Evolutionary conservation across 2,113 vertebrate species (phyloP).

Genomic region (Dicaeum eximium): DNA sequence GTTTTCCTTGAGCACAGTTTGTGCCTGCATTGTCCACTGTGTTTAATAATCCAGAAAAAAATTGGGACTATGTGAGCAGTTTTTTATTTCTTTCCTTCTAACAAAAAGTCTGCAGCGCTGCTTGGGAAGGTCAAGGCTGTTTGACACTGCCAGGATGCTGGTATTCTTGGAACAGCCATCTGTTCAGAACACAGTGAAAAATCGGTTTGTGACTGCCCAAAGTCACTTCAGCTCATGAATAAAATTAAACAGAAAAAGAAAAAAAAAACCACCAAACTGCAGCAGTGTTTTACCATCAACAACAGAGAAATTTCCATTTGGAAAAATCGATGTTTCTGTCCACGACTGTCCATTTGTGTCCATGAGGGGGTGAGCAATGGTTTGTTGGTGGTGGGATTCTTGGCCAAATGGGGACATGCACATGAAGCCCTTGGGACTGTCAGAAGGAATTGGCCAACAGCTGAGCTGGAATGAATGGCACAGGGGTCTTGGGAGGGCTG

Average conservation of each 20-base stretch:
- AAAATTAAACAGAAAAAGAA: neutral
- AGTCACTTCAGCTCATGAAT: conserved; percentile 33
- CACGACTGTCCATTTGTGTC: neutral
- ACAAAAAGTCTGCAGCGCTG: neutral
- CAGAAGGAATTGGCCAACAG: neutral
- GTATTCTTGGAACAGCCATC: conserved; percentile 53
- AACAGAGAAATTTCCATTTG: neutral
- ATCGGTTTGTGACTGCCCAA: conserved; percentile 24
- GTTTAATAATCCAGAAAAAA: neutral
- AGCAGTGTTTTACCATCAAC: neutral
- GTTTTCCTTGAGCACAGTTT: neutral
- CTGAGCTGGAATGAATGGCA: neutral
- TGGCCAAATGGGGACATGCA: neutral
- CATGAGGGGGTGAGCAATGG: neutral
- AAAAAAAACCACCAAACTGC: neutral
- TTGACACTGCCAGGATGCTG: conserved; percentile 21
- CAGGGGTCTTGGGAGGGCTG: neutral
- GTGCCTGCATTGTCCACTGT: neutral
- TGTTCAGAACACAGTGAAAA: conserved; percentile 46
- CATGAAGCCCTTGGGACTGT: neutral
- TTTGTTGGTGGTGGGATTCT: neutral
- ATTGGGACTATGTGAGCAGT: fast-evolving
- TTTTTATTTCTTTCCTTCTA: neutral
- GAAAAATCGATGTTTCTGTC: neutral
- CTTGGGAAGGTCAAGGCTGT: conserved; percentile 40